These are phyloP conservation scores for Salminus brasiliensis DNA, from an alignment of 2,113 vertebrate genomes.

Conservation along the genomic window DNA sequence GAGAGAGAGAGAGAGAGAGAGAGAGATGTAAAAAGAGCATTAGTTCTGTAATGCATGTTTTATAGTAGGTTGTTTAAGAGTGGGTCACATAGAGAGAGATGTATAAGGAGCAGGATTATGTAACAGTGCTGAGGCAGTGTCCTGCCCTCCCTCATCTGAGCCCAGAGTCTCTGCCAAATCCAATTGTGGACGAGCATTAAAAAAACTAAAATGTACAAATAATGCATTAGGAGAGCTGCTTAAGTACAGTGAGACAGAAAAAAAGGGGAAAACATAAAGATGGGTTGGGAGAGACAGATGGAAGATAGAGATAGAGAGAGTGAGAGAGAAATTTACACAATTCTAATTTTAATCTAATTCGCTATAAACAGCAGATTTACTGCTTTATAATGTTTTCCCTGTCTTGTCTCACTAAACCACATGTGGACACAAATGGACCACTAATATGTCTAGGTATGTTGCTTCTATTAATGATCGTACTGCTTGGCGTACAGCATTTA, in stretches of 20 bases:
- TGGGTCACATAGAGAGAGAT: background rate
- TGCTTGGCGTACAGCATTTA: too few relatives aligned
- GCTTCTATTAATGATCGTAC: too few relatives aligned
- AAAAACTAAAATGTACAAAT: background rate
- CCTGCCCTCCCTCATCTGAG: background rate
- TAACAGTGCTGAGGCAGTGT: background rate
- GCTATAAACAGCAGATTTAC: too few relatives aligned
- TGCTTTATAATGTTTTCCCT: too few relatives aligned
- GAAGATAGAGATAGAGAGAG: background rate
- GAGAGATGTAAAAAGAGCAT: background rate
- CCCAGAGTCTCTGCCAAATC: background rate
- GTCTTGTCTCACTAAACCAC: too few relatives aligned
- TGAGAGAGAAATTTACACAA: too few relatives aligned
- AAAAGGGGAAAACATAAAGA: background rate
- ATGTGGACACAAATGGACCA: too few relatives aligned
- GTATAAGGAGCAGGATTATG: constrained; percentile 7
- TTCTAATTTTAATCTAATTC: too few relatives aligned
- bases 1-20: background rate
- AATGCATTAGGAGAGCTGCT: background rate
- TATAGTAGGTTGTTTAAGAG: background rate
- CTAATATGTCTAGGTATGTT: too few relatives aligned
- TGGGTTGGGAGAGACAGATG: background rate
- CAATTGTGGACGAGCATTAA: background rate
- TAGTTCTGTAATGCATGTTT: background rate
- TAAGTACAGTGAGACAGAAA: background rate